phyloP scores from a whole-genome alignment of 1,140 invertebrate genomes.

The Carposina sasakii region DNA sequence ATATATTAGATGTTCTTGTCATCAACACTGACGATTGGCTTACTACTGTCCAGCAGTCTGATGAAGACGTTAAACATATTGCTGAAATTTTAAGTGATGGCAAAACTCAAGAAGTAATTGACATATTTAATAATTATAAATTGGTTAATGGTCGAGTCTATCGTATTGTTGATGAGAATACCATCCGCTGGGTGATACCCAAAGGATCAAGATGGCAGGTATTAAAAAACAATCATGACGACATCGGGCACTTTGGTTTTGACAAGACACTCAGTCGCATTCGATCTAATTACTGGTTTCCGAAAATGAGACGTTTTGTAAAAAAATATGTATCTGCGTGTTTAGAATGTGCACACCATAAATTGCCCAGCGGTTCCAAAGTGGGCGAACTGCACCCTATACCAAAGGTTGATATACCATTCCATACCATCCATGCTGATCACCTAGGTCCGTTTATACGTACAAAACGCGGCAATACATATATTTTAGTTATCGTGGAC shows the following conservation, averaged over 20 bases:
- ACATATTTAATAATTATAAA: not conserved
- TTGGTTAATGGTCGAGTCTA: not conserved
- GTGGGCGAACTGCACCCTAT: not conserved
- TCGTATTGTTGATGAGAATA: not conserved
- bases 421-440: not conserved
- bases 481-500: constrained; percentile 1
- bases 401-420: not conserved
- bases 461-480: not conserved
- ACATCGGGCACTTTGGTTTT: constrained; percentile 13
- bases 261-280: constrained; percentile 4
- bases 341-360: constrained; percentile 2
- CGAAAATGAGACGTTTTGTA: not conserved
- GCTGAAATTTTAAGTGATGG: not conserved
- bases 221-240: constrained; percentile 8
- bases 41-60: not conserved
- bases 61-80: not conserved
- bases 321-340: constrained; percentile 1
- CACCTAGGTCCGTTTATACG: not conserved
- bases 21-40: not conserved
- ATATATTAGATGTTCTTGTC: not conserved
- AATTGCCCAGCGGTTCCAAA: not conserved
- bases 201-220: constrained; percentile 1
- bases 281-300: constrained; percentile 1
- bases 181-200: not conserved
- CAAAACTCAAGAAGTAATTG: not conserved